Evolutionary conservation across 2,888 invertebrate genomes (phyloP).

Genomic region (Ophion costatus): DNA sequence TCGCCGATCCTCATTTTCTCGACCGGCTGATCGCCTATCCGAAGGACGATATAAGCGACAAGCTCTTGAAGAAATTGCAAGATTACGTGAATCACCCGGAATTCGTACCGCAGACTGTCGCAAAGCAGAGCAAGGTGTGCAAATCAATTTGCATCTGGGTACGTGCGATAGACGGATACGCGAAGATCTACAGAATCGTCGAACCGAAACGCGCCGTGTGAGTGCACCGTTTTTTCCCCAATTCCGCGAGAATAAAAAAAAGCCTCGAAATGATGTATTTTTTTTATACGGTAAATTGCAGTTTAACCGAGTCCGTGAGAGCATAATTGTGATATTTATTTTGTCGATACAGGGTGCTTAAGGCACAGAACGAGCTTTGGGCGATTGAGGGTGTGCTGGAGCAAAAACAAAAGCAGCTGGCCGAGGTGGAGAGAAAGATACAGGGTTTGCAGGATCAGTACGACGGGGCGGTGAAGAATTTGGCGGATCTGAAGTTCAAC

Average conservation of each 20-base stretch:
- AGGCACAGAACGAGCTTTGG: slow-evolving; percentile 90
- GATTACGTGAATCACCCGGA: slow-evolving; percentile 93
- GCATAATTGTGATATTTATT: no score
- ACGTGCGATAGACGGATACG: slow-evolving; percentile 94
- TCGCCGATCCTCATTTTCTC: slow-evolving; percentile 93
- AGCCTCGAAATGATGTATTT: no score
- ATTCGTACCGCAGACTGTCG: slow-evolving; percentile 93
- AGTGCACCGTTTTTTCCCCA: slow-evolving; percentile 70
- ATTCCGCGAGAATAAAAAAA: not conserved
- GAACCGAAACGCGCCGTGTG: slow-evolving; percentile 94
- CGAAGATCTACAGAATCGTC: slow-evolving; percentile 93
- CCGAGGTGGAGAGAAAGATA: slow-evolving; percentile 91
- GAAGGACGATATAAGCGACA: slow-evolving; percentile 93
- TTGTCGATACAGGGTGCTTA: slow-evolving; percentile 69
- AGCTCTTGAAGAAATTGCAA: slow-evolving; percentile 91
- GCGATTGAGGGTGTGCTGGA: slow-evolving; percentile 90
- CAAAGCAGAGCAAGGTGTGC: slow-evolving; percentile 94
- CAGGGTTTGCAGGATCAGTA: slow-evolving; percentile 86
- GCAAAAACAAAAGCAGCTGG: slow-evolving; percentile 92
- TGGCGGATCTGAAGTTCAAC: slow-evolving; percentile 89
- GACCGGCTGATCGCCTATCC: slow-evolving; percentile 93
- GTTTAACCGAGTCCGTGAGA: no score
- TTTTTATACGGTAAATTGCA: no score
- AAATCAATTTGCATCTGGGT: slow-evolving; percentile 97
- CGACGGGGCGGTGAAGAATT: slow-evolving; percentile 90